These are phyloP conservation scores for Rhimphoctona megacephalus DNA, from an alignment of 2,888 invertebrate genomes.

Conservation along the genomic window DNA sequence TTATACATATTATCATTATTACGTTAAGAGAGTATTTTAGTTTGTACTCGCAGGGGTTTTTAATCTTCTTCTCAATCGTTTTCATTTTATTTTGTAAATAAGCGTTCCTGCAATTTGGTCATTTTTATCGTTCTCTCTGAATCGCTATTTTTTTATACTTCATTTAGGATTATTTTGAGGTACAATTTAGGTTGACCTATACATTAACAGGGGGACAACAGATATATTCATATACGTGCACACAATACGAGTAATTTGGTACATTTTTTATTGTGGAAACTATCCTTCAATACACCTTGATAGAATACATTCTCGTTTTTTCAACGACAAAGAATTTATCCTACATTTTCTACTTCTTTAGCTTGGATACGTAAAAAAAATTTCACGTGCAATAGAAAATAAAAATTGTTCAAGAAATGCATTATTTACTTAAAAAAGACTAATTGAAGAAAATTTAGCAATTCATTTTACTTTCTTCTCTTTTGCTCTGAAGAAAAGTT, in stretches of 20 bases:
- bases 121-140: neutral
- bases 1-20: neutral
- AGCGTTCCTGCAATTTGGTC: neutral
- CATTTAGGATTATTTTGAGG: neutral
- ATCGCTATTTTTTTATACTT: neutral
- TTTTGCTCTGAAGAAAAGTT: neutral
- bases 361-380: too few species aligned
- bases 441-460: neutral
- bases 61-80: neutral
- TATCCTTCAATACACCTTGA: too few species aligned
- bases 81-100: neutral
- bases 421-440: neutral
- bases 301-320: neutral
- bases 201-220: neutral
- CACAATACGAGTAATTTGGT: neutral
- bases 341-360: neutral
- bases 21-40: conserved; percentile 1
- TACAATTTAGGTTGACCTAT: neutral
- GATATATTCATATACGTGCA: neutral
- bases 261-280: too few species aligned
- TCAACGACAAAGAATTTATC: neutral
- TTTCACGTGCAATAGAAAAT: too few species aligned
- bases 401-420: too few species aligned
- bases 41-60: neutral
- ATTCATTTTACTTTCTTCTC: neutral